Base-by-base conservation (phyloP, 2,113 vertebrate species). In the Pitta sordida region DNA sequence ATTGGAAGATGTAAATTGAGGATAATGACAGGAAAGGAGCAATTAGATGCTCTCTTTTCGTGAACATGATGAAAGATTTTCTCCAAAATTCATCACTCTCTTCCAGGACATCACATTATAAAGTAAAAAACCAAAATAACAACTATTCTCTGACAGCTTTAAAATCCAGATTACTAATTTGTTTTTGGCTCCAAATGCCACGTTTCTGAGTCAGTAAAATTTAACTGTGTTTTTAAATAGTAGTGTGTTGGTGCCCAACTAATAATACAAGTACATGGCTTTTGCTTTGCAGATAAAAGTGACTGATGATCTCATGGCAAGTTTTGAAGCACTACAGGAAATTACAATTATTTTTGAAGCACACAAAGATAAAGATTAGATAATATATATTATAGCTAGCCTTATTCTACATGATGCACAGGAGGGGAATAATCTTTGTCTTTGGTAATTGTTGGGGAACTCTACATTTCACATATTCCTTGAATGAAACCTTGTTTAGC, bases 81-180 rank as follows among this genome's bases (percentile, higher is more conserved):
- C 46, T 85, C 62, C 15, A 59, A 78, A 94, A 82, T 64, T 44
- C 14, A 30, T 43, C 2, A 0, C 13, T 86, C 49, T 94, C 27
- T 83, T 93, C 39, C 59, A 95, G 76, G 56, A 83, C n/a, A 44
- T 32, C 13, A 27, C 41, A 84, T 60, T 71, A 71, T 21, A 34
- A 83, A 89, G 41, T 53, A 87, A 17, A 79, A 83, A 94, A 87
- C 3, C 60, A 83, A 74, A 82, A 79, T 19, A 60, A 67, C 36
- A 71, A 68, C 52, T 60, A 52, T 89, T 91, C 55, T 62, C 63
- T 43, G 43, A 41, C 22, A 67, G 59, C 46, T 73, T 91, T 77
- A 91, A 75, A 91, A 60, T 49, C 34, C 22, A 85, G 82, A 90
- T 86, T 85, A 88, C 29, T 76, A 86, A 91, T 91, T 69, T 80